phyloP scores from a whole-genome alignment of 2,888 invertebrate species.

The Boloria selene region DNA sequence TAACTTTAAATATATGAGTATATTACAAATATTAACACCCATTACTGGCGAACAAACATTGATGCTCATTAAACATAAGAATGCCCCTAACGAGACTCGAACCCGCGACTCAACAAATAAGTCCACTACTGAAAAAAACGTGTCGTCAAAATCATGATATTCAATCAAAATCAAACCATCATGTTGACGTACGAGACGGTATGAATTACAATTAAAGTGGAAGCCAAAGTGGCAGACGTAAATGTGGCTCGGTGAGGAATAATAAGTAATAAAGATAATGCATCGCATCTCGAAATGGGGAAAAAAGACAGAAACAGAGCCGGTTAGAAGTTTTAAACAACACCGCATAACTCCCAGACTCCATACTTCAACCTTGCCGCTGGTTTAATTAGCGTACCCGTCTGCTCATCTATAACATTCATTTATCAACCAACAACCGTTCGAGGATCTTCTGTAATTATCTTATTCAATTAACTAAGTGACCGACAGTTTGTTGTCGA shows the following conservation, averaged over 20 bases:
- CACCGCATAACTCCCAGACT: constrained; percentile 32
- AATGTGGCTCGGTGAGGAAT: constrained; percentile 23
- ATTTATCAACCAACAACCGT: constrained; percentile 46
- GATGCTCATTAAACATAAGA: too few species aligned
- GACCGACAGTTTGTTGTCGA: constrained; percentile 34
- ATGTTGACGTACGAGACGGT: constrained; percentile 1
- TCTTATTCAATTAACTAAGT: constrained; percentile 41
- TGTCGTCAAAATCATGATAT: neutral
- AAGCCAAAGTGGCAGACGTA: constrained; percentile 21
- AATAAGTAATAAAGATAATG: constrained; percentile 38
- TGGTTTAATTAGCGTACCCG: constrained; percentile 39
- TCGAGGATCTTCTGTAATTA: constrained; percentile 42
- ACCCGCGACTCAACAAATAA: too few species aligned
- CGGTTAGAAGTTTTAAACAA: constrained; percentile 36
- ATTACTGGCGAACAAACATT: too few species aligned
- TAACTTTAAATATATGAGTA: too few species aligned
- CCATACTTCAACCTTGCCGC: constrained; percentile 31
- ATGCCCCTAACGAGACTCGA: too few species aligned
- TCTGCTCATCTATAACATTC: constrained; percentile 34
- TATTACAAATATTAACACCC: too few species aligned
- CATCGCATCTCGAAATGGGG: constrained; percentile 32
- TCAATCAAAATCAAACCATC: neutral
- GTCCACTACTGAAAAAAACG: too few species aligned
- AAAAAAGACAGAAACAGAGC: constrained; percentile 30
- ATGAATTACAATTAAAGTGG: constrained; percentile 29